Evolutionary conservation across 2,797 vertebrate species (phyloP).

Genomic region (Linurgus olivaceus): DNA sequence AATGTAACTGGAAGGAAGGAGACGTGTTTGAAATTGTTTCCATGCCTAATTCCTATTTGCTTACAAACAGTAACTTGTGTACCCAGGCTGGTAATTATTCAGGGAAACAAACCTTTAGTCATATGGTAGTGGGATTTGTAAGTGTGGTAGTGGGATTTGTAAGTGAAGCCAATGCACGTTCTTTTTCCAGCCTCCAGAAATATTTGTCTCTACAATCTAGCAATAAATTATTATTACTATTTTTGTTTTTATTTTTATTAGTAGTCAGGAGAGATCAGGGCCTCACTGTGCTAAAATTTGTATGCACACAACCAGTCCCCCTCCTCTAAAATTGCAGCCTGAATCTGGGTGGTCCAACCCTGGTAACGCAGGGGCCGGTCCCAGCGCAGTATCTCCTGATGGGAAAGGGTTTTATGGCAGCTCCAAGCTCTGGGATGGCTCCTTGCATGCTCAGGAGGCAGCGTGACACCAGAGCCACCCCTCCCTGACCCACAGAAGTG

Average conservation of each 20-base stretch:
- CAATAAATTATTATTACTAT: slow-evolving; percentile 11
- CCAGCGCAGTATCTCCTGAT: neutral
- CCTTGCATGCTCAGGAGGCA: fast-evolving
- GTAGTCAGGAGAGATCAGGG: slow-evolving; percentile 7
- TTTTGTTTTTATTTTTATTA: slow-evolving; percentile 43
- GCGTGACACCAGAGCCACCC: neutral
- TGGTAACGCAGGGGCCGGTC: neutral
- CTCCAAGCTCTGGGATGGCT: neutral
- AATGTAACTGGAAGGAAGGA: neutral
- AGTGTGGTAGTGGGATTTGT: neutral
- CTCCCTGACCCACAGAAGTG: neutral
- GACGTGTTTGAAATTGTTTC: neutral
- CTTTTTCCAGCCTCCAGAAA: neutral
- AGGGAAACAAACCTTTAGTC: neutral
- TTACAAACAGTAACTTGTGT: slow-evolving; percentile 14
- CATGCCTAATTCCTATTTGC: neutral
- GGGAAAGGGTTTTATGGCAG: neutral
- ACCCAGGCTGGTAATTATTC: neutral
- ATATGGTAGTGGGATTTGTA: neutral
- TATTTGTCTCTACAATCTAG: neutral
- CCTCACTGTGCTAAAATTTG: neutral
- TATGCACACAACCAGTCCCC: neutral
- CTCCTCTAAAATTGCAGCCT: neutral
- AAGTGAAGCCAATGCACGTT: neutral
- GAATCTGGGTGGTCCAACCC: slow-evolving; percentile 38